phyloP scores from a whole-genome alignment of 2,113 vertebrate species.

The Lonchura striata region DNA sequence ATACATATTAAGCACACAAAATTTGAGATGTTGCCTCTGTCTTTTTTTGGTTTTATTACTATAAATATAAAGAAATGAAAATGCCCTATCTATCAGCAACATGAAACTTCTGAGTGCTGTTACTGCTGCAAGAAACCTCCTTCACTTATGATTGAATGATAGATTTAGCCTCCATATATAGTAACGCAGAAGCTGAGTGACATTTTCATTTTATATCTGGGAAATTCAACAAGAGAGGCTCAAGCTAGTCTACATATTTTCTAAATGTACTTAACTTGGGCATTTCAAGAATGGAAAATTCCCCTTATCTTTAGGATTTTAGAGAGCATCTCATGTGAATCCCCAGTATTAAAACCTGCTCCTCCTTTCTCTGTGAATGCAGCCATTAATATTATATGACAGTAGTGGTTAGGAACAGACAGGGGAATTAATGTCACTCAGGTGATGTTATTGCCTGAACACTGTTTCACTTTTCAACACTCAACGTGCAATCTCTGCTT shows the following conservation, averaged over 20 bases:
- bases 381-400: neutral
- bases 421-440: neutral
- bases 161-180: neutral
- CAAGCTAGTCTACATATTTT: neutral
- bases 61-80: neutral
- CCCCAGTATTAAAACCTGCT: neutral
- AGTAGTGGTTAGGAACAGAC: neutral
- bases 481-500: neutral
- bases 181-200: neutral
- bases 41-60: neutral
- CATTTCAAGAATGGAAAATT: conserved; percentile 4
- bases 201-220: conserved; percentile 8
- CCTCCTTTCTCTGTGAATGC: neutral
- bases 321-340: neutral
- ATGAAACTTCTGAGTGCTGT: neutral
- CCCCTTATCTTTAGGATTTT: neutral
- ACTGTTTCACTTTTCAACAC: neutral
- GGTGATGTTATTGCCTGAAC: neutral
- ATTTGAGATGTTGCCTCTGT: neutral
- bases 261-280: neutral
- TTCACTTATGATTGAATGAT: neutral
- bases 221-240: neutral
- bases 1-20: neutral
- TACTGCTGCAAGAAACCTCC: neutral
- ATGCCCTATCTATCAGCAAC: neutral